A percentile compares a stretch with the other conserved stretches of the same genome.
These are phyloP conservation scores for Ptyas mucosa DNA, from an alignment of 2,113 vertebrate genomes.

Conservation along the genomic window DNA sequence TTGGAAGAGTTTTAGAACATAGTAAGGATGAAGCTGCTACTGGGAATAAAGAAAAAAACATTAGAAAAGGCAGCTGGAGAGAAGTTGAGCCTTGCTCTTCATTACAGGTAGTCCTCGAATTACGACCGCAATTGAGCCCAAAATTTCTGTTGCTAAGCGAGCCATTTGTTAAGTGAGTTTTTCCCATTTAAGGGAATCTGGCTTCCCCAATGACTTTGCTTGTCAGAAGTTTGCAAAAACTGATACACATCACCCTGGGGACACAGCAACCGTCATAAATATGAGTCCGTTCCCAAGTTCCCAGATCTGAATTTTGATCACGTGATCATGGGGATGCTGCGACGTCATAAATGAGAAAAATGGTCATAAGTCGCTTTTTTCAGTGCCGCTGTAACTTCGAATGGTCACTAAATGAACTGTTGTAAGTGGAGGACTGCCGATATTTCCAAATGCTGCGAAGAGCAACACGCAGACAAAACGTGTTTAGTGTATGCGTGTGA, in stretches of 20 bases:
- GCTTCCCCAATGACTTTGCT: not conserved
- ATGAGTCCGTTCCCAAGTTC: too few relatives aligned
- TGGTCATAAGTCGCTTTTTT: too few relatives aligned
- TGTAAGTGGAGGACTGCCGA: too few relatives aligned
- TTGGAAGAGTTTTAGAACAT: slow-evolving; percentile 86
- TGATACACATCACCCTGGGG: too few relatives aligned
- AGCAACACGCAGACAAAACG: not conserved
- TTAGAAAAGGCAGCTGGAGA: slow-evolving; percentile 43
- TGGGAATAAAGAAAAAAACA: slow-evolving; percentile 66
- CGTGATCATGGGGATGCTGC: too few relatives aligned
- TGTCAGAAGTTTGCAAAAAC: too few relatives aligned
- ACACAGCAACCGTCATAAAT: too few relatives aligned
- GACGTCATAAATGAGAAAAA: too few relatives aligned
- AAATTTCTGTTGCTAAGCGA: not conserved
- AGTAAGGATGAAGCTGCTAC: slow-evolving; percentile 92
- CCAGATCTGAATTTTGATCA: too few relatives aligned
- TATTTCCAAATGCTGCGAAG: not conserved
- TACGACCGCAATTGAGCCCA: not conserved
- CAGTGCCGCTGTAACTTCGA: too few relatives aligned
- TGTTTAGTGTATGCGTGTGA: not conserved
- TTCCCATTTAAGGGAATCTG: not conserved
- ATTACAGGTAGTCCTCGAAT: not conserved
- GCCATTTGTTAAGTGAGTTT: not conserved
- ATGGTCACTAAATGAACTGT: too few relatives aligned
- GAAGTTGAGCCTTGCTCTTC: not conserved